A percentile compares a stretch with the other conserved stretches of the same genome.
phyloP scores from a whole-genome alignment of 2,797 vertebrate species.

The Taeniopygia guttata region DNA sequence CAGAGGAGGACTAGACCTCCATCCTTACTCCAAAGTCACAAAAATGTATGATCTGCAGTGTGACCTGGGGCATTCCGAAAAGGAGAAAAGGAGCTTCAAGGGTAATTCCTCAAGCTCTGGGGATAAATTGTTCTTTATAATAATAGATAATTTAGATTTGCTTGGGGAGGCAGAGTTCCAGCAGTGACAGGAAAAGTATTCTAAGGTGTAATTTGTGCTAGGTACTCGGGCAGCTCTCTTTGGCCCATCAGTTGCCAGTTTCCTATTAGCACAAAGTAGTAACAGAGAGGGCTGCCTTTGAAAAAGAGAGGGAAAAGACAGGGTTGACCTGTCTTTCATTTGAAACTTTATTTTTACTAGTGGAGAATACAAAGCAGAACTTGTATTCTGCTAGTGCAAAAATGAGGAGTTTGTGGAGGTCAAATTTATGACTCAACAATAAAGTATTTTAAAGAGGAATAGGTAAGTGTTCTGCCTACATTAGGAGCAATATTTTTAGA shows the following conservation, averaged over 20 bases:
- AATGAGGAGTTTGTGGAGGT: neutral
- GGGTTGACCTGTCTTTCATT: neutral
- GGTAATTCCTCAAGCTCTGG: neutral
- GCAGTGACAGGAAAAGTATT: neutral
- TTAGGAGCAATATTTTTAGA: conserved; percentile 11
- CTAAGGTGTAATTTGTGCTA: neutral
- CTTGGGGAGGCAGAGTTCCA: neutral
- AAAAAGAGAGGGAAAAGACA: neutral
- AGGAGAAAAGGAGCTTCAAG: neutral
- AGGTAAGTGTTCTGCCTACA: neutral
- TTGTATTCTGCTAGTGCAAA: neutral
- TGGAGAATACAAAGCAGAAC: neutral
- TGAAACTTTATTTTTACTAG: neutral
- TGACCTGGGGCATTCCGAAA: neutral
- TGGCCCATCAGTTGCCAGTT: neutral
- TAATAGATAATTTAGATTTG: neutral
- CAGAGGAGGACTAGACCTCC: neutral
- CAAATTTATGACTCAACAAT: neutral
- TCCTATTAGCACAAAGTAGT: neutral
- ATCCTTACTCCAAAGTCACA: neutral
- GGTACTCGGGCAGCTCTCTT: neutral
- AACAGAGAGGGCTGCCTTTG: neutral
- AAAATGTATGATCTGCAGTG: rapidly evolving
- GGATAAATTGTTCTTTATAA: neutral
- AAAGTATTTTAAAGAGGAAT: neutral